phyloP scores from a whole-genome alignment of 2,888 invertebrate species.

The Apamea epomidion region DNA sequence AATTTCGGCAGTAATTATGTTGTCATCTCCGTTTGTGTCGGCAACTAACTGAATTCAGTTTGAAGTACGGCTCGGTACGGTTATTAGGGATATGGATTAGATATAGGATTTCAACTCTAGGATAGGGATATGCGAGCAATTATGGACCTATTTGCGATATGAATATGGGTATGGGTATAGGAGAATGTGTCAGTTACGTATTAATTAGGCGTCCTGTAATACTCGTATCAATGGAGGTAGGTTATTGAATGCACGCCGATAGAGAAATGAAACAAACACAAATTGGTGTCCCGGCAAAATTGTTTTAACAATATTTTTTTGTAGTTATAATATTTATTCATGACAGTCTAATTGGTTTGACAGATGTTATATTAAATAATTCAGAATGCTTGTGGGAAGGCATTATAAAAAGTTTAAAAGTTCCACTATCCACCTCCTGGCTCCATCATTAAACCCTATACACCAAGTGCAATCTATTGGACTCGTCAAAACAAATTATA shows the following conservation, averaged over 20 bases:
- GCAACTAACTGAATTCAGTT: constrained; percentile 36
- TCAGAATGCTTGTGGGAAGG: not conserved
- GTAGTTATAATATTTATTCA: not conserved
- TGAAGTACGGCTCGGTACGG: constrained; percentile 10
- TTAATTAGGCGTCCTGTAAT: not conserved
- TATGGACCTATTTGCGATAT: constrained; percentile 12
- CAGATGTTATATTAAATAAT: not conserved
- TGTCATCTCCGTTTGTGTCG: constrained; percentile 38
- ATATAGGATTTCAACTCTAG: constrained; percentile 24
- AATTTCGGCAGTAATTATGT: constrained; percentile 46
- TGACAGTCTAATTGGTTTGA: not conserved
- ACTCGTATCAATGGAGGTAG: not conserved
- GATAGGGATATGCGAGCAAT: constrained; percentile 12
- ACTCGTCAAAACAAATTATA: too few relatives aligned
- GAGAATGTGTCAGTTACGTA: not conserved
- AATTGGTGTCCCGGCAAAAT: not conserved
- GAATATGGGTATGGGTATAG: not conserved
- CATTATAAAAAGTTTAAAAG: too few relatives aligned
- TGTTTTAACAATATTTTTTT: not conserved
- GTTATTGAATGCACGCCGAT: not conserved
- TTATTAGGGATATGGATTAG: constrained; percentile 27
- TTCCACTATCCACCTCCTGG: too few relatives aligned
- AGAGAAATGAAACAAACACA: not conserved
- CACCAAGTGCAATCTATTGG: too few relatives aligned
- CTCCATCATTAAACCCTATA: too few relatives aligned